Percentiles rank a stretch among this genome's conserved stretches.
phyloP scores from a whole-genome alignment of 53 echinoderm and acorn worm genomes.

The Stichopus horrens region DNA sequence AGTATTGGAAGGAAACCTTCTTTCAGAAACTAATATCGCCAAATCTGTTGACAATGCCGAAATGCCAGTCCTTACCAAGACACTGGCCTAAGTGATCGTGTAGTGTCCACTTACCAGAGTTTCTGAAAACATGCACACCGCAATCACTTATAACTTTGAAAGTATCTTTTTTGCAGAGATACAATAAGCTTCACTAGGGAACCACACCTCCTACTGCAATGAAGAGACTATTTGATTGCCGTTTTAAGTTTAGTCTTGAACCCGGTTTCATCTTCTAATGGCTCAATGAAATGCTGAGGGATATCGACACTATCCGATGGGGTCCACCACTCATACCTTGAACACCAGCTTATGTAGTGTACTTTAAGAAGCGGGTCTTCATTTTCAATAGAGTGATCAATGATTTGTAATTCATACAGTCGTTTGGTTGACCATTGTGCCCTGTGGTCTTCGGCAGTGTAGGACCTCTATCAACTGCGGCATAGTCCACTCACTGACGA shows the following conservation, averaged over 20 bases:
- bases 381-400: conserved; percentile 14
- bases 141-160: conserved; percentile 21
- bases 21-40: neutral
- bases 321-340: neutral
- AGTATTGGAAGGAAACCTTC: neutral
- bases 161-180: neutral
- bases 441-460: neutral
- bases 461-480: neutral
- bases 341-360: neutral
- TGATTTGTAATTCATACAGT: neutral
- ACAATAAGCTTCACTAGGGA: neutral
- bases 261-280: neutral
- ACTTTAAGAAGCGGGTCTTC: conserved; percentile 4
- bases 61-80: conserved; percentile 26
- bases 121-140: neutral
- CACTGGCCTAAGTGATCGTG: neutral
- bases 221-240: conserved; percentile 9
- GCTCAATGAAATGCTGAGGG: neutral
- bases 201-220: conserved; percentile 12
- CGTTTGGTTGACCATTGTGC: conserved; percentile 6
- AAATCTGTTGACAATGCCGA: conserved; percentile 12
- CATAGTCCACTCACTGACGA: neutral
- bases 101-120: neutral
- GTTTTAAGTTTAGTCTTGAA: conserved; percentile 7
- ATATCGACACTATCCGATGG: conserved; percentile 7